phyloP scores from a whole-genome alignment of 2,113 vertebrate species.

The Halichoeres trimaculatus region DNA sequence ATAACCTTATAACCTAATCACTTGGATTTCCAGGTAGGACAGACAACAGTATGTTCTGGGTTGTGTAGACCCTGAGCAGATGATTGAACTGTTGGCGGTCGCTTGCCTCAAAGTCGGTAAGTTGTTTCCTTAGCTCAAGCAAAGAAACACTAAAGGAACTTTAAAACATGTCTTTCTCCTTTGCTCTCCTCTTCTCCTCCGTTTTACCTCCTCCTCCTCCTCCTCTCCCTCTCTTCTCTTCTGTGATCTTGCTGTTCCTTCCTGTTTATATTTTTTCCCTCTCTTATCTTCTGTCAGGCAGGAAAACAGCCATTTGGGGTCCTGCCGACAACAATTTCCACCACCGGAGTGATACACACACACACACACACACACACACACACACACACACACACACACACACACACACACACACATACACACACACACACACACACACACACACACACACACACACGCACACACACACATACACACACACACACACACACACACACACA shows the following conservation, averaged over 20 bases:
- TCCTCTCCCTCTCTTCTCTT: not conserved
- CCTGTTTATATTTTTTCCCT: constrained; percentile 47
- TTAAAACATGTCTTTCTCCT: not conserved
- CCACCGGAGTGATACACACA: constrained; percentile 26
- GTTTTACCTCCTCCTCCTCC: not conserved
- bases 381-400: constrained; percentile 25
- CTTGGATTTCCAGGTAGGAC: not conserved
- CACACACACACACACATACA: constrained; percentile 30
- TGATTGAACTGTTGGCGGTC: not conserved
- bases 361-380: constrained; percentile 20
- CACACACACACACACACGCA: constrained; percentile 1
- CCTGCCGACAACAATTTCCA: constrained; percentile 78
- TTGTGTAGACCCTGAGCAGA: not conserved
- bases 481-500: constrained; percentile 26
- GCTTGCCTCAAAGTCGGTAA: not conserved
- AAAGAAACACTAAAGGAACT: not conserved
- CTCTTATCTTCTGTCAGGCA: constrained; percentile 77
- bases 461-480: constrained; percentile 13
- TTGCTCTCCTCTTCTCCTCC: not conserved
- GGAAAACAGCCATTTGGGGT: constrained; percentile 78
- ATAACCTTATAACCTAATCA: too few relatives aligned
- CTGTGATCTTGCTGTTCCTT: constrained; percentile 46
- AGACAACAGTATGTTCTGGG: not conserved
- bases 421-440: too few relatives aligned
- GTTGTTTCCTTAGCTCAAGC: not conserved